Evolutionary conservation across 2,797 vertebrate genomes (phyloP).

Genomic region (Smutsia temminckii): DNA sequence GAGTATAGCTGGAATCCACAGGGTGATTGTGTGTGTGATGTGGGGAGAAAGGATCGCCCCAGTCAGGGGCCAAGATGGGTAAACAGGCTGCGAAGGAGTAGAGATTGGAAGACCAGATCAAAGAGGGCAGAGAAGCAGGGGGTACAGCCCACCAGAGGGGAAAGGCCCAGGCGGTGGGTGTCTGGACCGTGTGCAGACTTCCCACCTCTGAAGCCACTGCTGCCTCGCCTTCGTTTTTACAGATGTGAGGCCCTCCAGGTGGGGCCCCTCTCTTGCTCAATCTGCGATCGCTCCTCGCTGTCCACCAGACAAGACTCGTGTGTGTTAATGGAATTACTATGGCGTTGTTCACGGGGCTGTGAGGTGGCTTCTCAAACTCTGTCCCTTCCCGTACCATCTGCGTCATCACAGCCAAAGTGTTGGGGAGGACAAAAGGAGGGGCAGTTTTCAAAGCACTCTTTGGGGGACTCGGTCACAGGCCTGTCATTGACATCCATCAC

Average conservation of each 20-base stretch:
- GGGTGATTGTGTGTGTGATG: too few species aligned
- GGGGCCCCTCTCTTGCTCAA: neutral
- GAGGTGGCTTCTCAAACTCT: neutral
- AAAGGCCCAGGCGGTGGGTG: accelerated
- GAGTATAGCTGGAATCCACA: neutral
- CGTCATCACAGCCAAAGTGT: neutral
- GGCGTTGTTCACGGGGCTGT: neutral
- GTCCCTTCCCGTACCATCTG: neutral
- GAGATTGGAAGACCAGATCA: neutral
- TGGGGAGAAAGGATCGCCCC: neutral
- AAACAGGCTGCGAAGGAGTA: neutral
- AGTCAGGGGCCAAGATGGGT: neutral
- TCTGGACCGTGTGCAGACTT: accelerated
- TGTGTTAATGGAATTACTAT: neutral
- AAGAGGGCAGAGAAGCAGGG: neutral
- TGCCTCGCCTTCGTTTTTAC: neutral
- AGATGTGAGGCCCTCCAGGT: neutral
- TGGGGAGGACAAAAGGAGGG: neutral
- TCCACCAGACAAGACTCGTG: neutral
- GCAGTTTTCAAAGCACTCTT: slow-evolving; percentile 37
- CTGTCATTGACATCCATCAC: slow-evolving; percentile 54
- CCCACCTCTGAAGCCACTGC: neutral
- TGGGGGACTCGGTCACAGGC: slow-evolving; percentile 43
- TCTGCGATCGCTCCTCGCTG: neutral
- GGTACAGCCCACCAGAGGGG: neutral